Evolutionary conservation across 2,797 vertebrate species (phyloP).

Genomic region (Crotalus adamanteus): DNA sequence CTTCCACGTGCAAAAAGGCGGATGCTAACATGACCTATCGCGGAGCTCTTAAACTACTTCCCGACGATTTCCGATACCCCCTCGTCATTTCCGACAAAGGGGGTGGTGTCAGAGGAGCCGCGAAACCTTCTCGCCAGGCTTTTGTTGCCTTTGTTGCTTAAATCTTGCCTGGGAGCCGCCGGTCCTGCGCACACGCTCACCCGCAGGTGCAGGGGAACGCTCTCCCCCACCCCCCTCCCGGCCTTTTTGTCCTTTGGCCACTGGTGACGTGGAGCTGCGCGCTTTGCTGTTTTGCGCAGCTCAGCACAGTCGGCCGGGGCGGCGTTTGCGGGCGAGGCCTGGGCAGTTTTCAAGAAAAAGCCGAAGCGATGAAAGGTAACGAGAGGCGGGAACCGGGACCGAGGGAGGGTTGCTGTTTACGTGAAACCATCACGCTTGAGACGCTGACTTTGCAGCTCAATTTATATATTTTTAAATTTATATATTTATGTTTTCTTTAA

Average conservation of each 20-base stretch:
- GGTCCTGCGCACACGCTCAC: not conserved
- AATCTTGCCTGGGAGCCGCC: not conserved
- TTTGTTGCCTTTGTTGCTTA: not conserved
- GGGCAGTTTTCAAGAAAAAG: not conserved
- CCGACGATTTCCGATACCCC: not conserved
- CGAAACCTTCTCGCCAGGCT: not conserved
- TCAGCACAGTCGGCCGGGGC: not conserved
- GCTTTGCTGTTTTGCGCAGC: not conserved
- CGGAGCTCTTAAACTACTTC: not conserved
- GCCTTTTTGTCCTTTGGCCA: not conserved
- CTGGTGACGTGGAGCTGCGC: not conserved
- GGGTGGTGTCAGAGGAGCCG: not conserved
- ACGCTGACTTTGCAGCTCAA: not conserved
- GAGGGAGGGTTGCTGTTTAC: not conserved
- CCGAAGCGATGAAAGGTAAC: not conserved
- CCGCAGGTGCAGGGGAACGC: not conserved
- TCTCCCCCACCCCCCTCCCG: fast-evolving
- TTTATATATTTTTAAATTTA: not conserved
- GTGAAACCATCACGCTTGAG: not conserved
- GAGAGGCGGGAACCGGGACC: not conserved
- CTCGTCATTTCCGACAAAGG: not conserved
- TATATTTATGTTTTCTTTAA: not conserved
- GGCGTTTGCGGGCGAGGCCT: not conserved
- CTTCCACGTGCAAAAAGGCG: not conserved
- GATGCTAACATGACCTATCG: not conserved